Evolutionary conservation across 2,797 vertebrate genomes (phyloP).

Genomic region (Pelochelys cantorii): DNA sequence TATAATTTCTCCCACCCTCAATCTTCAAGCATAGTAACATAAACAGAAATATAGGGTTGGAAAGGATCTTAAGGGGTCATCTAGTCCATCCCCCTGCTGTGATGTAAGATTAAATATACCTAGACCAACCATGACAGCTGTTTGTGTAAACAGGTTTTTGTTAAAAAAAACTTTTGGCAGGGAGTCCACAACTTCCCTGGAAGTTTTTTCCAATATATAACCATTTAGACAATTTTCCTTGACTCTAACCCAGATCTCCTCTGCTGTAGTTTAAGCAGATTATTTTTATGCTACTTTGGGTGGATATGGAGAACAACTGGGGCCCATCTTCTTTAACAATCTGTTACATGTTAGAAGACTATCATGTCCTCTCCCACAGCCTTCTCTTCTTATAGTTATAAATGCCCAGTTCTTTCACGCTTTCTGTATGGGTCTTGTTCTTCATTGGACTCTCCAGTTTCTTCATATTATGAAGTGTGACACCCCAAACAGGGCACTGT

Average conservation of each 20-base stretch:
- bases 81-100: neutral
- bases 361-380: neutral
- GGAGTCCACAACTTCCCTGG: neutral
- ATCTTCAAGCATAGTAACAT: neutral
- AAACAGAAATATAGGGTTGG: neutral
- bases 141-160: neutral
- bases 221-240: neutral
- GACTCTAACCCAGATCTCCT: neutral
- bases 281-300: neutral
- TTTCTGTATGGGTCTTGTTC: neutral
- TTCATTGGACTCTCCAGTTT: neutral
- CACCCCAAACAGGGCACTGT: neutral
- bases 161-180: neutral
- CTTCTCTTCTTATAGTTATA: neutral
- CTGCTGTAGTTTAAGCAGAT: neutral
- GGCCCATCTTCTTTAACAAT: neutral
- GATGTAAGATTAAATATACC: neutral
- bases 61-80: neutral
- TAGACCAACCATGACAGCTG: neutral
- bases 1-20: neutral
- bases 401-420: neutral
- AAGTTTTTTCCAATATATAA: neutral
- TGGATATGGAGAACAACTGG: neutral
- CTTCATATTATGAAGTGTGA: neutral
- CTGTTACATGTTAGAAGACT: neutral